Evolutionary conservation across 2,888 invertebrate species (phyloP), one percentile per base, ranked within the genome.

Genomic region (Trichogramma evanescens): DNA sequence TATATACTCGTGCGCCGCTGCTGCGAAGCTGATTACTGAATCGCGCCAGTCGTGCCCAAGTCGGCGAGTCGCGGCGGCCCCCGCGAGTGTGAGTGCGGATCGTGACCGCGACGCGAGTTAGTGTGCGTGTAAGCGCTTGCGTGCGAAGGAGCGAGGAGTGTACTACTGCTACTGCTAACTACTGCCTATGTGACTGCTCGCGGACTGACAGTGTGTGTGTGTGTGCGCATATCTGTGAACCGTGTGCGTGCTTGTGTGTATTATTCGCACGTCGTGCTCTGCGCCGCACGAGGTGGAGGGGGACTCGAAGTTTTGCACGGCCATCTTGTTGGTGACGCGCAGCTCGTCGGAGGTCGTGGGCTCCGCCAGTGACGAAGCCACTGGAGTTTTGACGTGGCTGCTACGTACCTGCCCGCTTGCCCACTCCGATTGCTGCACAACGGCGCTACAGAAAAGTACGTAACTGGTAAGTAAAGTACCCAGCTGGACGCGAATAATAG

Each of bases 381-480:
- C 86, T 86, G 86, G 86, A 86, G 86, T 87, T 88, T 89, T 89
- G 89, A 89, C 89, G 89, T 89, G 89, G 89, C 89, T 88, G 86
- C 89, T 91, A 91, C 91, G 91, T 91, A 91, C 89, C 85, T 86
- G 86, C 86, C 86, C 87, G 86, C 86, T 89, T 89, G 88, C 89
- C 91, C 91, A 91, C 88, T 91, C 90, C 89, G 88, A 89, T 89
- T 87, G 89, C 90, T 87, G 89, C 89, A 89, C 89, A 89, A 42
- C 43, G 85, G 87, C 88, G 87, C 90, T 91, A 91, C 91, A 91
- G 91, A 91, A 88, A 89, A 89, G 89, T 89, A 90, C 91, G 91
- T 91, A 91, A 91, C 89, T 87, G 88, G 88, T 89, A 88, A 88
- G 66, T 66, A 66, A 9, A 45, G 88, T 88, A 86, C 86, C 84